Conservation (phyloP, 2,113 vertebrate genomes). For the Talpa occidentalis region DNA sequence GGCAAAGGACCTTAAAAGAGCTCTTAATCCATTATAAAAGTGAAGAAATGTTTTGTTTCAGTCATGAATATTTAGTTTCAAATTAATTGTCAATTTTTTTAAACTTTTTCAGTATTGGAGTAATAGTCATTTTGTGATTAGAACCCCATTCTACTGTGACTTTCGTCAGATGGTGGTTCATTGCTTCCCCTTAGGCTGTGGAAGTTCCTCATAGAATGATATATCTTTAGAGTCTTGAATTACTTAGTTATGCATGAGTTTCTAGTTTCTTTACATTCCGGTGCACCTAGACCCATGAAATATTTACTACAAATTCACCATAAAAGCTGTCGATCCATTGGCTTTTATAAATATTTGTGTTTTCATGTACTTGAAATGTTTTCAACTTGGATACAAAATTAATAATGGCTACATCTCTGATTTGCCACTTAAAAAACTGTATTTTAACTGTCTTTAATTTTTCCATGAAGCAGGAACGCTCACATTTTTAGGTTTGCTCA, state of each 20-base stretch:
- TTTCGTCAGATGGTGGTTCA: constrained; percentile 81
- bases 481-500: background rate
- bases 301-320: constrained; percentile 79
- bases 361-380: constrained; percentile 33
- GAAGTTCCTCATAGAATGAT: constrained; percentile 81
- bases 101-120: constrained; percentile 38
- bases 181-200: constrained; percentile 80
- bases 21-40: constrained; percentile 23
- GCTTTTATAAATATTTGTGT: constrained; percentile 69
- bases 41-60: constrained; percentile 38
- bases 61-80: constrained; percentile 41
- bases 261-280: constrained; percentile 84
- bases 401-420: constrained; percentile 44
- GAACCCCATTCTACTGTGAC: constrained; percentile 75
- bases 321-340: constrained; percentile 62
- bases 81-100: constrained; percentile 53
- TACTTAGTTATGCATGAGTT: constrained; percentile 86
- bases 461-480: constrained; percentile 23
- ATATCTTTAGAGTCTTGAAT: constrained; percentile 76
- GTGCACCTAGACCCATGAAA: constrained; percentile 81
- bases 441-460: constrained; percentile 71
- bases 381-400: constrained; percentile 37
- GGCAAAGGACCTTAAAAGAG: constrained; percentile 30
- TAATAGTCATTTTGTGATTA: constrained; percentile 71
- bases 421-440: constrained; percentile 59